phyloP scores from a whole-genome alignment of 2,113 vertebrate genomes.

The Centropus bengalensis region DNA sequence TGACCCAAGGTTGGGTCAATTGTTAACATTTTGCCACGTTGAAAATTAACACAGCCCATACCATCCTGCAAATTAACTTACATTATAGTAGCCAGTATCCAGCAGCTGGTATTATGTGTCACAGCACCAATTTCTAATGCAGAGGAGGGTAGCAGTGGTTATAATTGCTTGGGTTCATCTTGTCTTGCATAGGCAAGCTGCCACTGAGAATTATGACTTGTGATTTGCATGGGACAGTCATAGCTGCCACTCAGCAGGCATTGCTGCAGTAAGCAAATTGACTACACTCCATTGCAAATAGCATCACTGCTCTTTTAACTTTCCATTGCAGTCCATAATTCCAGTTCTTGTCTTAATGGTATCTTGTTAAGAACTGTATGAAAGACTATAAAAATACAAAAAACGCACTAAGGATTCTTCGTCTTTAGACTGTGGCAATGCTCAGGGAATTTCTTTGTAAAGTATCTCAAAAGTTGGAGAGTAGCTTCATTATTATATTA shows the following conservation, averaged over 20 bases:
- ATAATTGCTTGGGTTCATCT: background rate
- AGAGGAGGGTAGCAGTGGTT: slow-evolving; percentile 3
- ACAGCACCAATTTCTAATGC: background rate
- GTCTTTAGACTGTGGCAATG: background rate
- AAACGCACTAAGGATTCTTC: background rate
- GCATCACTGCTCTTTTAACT: background rate
- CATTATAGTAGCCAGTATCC: slow-evolving; percentile 52
- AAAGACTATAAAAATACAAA: background rate
- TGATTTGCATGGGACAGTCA: slow-evolving; percentile 21
- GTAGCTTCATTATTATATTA: background rate
- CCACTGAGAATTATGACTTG: background rate
- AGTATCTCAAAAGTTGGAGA: background rate
- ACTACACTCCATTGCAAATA: background rate
- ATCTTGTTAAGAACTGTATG: background rate
- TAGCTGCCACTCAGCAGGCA: background rate
- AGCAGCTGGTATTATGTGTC: slow-evolving; percentile 8
- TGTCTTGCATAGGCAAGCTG: background rate
- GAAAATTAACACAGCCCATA: background rate
- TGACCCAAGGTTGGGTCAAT: background rate
- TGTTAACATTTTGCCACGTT: background rate
- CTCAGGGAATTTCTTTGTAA: background rate
- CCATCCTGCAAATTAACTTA: slow-evolving; percentile 54
- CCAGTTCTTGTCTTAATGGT: background rate
- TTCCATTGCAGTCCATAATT: background rate
- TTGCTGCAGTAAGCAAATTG: slow-evolving; percentile 24